phyloP scores from a whole-genome alignment of 2,797 vertebrate genomes.

The Pseudomugil tenellus region DNA sequence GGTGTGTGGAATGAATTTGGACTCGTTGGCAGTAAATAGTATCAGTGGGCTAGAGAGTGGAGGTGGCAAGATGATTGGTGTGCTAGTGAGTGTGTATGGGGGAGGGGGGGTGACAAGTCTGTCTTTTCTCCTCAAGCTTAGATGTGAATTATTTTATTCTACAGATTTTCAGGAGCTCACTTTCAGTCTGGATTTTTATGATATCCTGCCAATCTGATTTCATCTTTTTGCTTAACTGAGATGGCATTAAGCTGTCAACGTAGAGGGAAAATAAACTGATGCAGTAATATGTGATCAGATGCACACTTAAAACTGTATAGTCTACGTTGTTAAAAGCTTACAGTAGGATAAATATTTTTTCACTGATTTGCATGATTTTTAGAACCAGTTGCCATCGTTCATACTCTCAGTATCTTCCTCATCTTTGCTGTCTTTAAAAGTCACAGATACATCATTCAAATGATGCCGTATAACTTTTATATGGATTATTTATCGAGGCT shows the following conservation, averaged over 20 bases:
- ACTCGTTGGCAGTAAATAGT: constrained; percentile 73
- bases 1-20: constrained; percentile 87
- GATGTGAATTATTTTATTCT: constrained; percentile 64
- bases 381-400: constrained; percentile 30
- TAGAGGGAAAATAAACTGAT: constrained; percentile 39
- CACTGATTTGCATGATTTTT: constrained; percentile 31
- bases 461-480: constrained; percentile 40
- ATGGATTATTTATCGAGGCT: constrained; percentile 25
- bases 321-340: constrained; percentile 20
- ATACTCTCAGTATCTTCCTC: constrained; percentile 37
- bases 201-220: constrained; percentile 69
- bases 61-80: constrained; percentile 28
- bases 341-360: constrained; percentile 29
- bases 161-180: constrained; percentile 62
- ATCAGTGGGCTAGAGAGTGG: constrained; percentile 47
- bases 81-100: constrained; percentile 14
- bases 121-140: constrained; percentile 50
- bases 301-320: constrained; percentile 9
- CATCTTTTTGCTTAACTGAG: constrained; percentile 58
- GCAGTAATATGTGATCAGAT: constrained; percentile 15
- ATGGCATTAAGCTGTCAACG: constrained; percentile 69
- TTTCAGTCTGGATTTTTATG: constrained; percentile 64
- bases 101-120: constrained; percentile 12
- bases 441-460: constrained; percentile 20
- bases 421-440: constrained; percentile 35